Evolutionary conservation across 2,888 invertebrate species (phyloP), one percentile per base, ranked within the genome.

Genomic region (Axea sp.): DNA sequence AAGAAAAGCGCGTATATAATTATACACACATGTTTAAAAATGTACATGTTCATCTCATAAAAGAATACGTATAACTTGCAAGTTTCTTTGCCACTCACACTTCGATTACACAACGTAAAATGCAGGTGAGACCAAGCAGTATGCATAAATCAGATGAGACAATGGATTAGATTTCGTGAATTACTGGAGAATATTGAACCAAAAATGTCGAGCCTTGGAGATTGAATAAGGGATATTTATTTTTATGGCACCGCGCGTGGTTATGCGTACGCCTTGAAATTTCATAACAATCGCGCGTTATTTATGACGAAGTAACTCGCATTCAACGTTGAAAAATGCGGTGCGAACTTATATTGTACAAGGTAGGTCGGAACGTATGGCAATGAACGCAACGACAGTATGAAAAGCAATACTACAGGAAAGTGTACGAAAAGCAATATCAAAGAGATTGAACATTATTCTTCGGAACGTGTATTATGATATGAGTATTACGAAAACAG

Each of bases 201-300:
- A 51, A 71, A 69, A 55, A 55, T 62, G 47, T 47, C 45, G 69
- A 31, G 24, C 55, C 47, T 28, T 19, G 39, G 33, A 51, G 55
- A 62, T 62, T 47, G 55, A 71, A 62, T 55, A 60, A 47, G 22
- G 55, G 15, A 62, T 62, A 62, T 71, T 71, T 71, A 71, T 71
- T 71, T 62, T 69, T 60, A 69, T 45, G 45, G 33, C 41, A 15
- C 45, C 26, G 11, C 37, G 28, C 68, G 31, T n/a, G 47, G 41
- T 67, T 67, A 57, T 67, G 67, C 59, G 49, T 31, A 22, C 57
- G 11, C 39, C 41, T 19, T 51, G 24, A 35, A 51, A 59, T 68
- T 59, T 68, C 59, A 68, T 68, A 68, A 59, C 59, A 43, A 68
- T 68, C 59, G 30, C 35, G n/a, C 19, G 60, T 53, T 69, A 51